phyloP scores from a whole-genome alignment of 2,797 vertebrate genomes.

The Platyrinchus mystaceus region DNA sequence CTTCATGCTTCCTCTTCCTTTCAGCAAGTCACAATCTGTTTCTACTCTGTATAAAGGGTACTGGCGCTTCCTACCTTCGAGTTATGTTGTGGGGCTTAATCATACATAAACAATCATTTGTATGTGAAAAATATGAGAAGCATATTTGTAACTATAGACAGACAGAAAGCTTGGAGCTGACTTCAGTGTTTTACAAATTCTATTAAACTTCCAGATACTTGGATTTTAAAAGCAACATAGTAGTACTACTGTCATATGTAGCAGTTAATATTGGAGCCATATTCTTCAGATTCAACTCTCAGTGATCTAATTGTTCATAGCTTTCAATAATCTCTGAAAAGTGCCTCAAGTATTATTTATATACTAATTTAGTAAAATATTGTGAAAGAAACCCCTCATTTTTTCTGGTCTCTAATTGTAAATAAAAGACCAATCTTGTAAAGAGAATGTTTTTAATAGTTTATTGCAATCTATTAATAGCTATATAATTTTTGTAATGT shows the following conservation, averaged over 20 bases:
- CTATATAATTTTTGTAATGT: background rate
- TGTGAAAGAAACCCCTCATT: background rate
- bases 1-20: background rate
- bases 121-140: background rate
- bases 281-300: background rate
- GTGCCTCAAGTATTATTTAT: slow-evolving; percentile 21
- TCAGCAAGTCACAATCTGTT: background rate
- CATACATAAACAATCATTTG: background rate
- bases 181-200: background rate
- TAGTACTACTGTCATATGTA: background rate
- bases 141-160: background rate
- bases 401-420: slow-evolving; percentile 9
- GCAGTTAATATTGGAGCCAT: background rate
- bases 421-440: background rate
- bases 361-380: background rate
- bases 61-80: background rate
- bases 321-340: slow-evolving; percentile 14
- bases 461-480: background rate
- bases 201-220: background rate
- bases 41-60: background rate
- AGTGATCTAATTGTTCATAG: background rate
- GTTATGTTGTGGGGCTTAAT: background rate
- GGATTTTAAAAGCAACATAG: background rate
- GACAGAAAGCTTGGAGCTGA: background rate
- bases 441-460: background rate